Evolutionary conservation across 2,797 vertebrate genomes (phyloP).

Genomic region (Pseudomugil gertrudae): DNA sequence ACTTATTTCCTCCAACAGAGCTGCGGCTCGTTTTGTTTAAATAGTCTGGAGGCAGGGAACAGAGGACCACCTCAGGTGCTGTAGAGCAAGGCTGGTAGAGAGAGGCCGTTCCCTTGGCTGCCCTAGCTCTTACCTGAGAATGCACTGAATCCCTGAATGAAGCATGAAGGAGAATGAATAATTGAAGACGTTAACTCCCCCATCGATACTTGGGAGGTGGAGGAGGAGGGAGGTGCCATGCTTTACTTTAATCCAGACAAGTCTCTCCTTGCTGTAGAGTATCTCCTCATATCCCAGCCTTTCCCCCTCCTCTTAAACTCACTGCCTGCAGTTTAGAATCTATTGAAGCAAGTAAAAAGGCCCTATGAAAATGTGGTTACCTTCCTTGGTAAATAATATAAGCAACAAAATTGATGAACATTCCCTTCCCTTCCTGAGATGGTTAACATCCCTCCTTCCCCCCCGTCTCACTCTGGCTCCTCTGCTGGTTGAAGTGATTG

Average conservation of each 20-base stretch:
- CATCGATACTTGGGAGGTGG: slow-evolving; percentile 68
- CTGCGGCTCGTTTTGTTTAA: slow-evolving; percentile 45
- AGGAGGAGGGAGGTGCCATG: slow-evolving; percentile 73
- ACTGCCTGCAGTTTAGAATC: slow-evolving; percentile 62
- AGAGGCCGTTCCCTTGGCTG: slow-evolving; percentile 58
- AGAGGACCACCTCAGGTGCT: slow-evolving; percentile 63
- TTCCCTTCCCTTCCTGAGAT: slow-evolving; percentile 46
- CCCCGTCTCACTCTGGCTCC: slow-evolving; percentile 69
- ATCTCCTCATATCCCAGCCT: slow-evolving; percentile 31
- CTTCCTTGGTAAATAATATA: slow-evolving; percentile 59
- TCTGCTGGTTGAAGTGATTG: slow-evolving; percentile 71
- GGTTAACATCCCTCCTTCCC: slow-evolving; percentile 67
- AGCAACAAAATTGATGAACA: slow-evolving; percentile 70
- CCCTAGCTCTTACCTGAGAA: slow-evolving; percentile 73
- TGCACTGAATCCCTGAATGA: slow-evolving; percentile 73
- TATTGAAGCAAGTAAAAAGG: slow-evolving; percentile 35
- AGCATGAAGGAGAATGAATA: slow-evolving; percentile 80
- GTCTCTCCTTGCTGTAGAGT: slow-evolving; percentile 52
- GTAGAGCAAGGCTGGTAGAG: slow-evolving; percentile 61
- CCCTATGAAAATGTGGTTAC: slow-evolving; percentile 51
- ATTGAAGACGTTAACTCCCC: slow-evolving; percentile 69
- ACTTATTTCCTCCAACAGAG: slow-evolving; percentile 25
- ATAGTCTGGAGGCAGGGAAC: slow-evolving; percentile 61
- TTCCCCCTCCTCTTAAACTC: slow-evolving; percentile 42
- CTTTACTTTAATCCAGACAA: slow-evolving; percentile 49